Base-by-base conservation (phyloP, 2,113 vertebrate species). In the Cyphomyrus discorhynchus region DNA sequence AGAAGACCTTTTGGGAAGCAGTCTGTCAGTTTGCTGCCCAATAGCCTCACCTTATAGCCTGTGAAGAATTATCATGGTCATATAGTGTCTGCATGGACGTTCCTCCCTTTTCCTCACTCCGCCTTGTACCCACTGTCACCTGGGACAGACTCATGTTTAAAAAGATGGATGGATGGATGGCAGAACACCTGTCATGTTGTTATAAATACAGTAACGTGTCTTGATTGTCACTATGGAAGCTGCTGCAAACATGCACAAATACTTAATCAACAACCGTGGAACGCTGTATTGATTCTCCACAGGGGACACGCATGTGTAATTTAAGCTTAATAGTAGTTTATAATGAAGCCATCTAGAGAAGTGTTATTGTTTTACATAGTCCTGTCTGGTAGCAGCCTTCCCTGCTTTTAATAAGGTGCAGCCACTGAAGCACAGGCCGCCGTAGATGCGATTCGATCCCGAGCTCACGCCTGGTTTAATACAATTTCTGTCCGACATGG, bases 291-390 rank as follows among this genome's bases (percentile, higher is more conserved):
- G 82, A 47, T 88, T 45, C 45, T 74, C n/a, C 66, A 45, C 58
- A 47, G 56, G 62, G 53, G 19, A 88, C 4, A 74, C 39, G 39
- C 19, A 88, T 88, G 87, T 88, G 88, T 88, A 31, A 88, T 19
- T 47, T 88, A 70, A 77, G 45, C 56, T 88, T 45, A 58, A 88
- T 47, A 50, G 58, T 47, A n/a, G 24, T 49, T 15, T 62, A 88
- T 19, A 74, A 31, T 88, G 45, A 47, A 47, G 47, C 42, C 46
- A 88, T 50, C 62, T 17, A 19, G 46, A 31, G 46, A 35, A 31
- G 45, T 49, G n/a, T 50, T 49, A 35, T 47, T 46, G 11, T 50
- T 70, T n/a, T 77, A 62, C 21, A 27, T 15, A 58, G 31, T 7
- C 52, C 19, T 88, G n/a, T 58, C n/a, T 58, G n/a, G 17, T 58